phyloP scores from a whole-genome alignment of 1,140 invertebrate species.

The Brachionus calyciflorus region DNA sequence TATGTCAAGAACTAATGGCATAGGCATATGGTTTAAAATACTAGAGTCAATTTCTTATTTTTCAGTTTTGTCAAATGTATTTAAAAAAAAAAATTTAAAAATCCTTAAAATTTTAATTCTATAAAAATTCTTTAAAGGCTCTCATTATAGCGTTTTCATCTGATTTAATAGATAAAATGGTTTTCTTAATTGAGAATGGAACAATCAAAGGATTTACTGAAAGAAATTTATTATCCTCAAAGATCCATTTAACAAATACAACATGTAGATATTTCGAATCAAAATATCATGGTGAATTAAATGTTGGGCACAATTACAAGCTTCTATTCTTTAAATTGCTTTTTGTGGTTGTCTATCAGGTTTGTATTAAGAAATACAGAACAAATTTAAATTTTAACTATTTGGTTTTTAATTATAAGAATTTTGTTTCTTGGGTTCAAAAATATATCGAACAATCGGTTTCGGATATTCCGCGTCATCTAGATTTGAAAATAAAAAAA shows the following conservation, averaged over 20 bases:
- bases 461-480: not conserved
- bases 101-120: not conserved
- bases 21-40: slow-evolving; percentile 59
- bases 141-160: slow-evolving; percentile 98
- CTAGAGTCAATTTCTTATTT: slow-evolving; percentile 24
- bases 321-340: not conserved
- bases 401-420: not conserved
- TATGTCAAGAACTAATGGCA: slow-evolving; percentile 71
- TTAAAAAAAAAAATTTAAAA: slow-evolving; percentile 63
- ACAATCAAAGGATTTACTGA: slow-evolving; percentile 4
- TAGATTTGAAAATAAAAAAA: slow-evolving; percentile 23
- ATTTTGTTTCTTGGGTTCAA: slow-evolving; percentile 23
- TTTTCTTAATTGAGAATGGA: slow-evolving; percentile 67
- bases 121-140: slow-evolving; percentile 66
- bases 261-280: slow-evolving; percentile 16
- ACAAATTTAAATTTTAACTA: not conserved
- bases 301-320: not conserved
- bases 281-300: not conserved
- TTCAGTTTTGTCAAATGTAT: slow-evolving; percentile 63
- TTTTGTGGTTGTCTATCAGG: slow-evolving; percentile 15
- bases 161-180: slow-evolving; percentile 86
- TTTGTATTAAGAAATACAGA: too few species aligned
- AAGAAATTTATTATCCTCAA: not conserved
- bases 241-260: not conserved
- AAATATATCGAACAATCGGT: slow-evolving; percentile 24